These are phyloP conservation scores for Crossocerus cetratus DNA, from an alignment of 2,888 invertebrate genomes.

Conservation along the genomic window DNA sequence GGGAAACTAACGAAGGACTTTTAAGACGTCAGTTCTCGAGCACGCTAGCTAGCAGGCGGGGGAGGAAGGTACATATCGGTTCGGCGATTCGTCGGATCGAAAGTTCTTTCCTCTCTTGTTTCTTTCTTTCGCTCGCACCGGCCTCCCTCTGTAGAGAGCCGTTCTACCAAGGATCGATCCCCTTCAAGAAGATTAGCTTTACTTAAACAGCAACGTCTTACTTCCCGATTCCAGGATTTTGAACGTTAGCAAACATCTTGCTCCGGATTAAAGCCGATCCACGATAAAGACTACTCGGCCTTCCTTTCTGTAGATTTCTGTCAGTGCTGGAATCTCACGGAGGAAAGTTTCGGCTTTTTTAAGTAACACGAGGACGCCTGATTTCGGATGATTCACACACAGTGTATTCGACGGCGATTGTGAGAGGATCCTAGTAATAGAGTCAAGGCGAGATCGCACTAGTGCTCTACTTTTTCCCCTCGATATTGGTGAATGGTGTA, in stretches of 20 bases:
- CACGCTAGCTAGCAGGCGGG: constrained; percentile 44
- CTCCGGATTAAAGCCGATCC: constrained; percentile 25
- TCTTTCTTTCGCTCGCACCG: constrained; percentile 24
- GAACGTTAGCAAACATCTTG: constrained; percentile 32
- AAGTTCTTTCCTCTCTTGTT: constrained; percentile 25
- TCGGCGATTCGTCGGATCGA: constrained; percentile 50
- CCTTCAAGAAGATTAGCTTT: constrained; percentile 53
- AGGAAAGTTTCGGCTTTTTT: no score
- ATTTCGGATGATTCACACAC: neutral
- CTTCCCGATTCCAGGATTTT: constrained; percentile 35
- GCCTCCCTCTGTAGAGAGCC: constrained; percentile 32
- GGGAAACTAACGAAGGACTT: constrained; percentile 67
- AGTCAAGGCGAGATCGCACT: neutral
- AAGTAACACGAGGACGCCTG: no score
- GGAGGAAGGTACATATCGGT: constrained; percentile 31
- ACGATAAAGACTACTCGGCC: no score
- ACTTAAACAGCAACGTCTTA: constrained; percentile 53
- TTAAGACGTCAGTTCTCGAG: constrained; percentile 60
- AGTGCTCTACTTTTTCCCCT: constrained; percentile 23
- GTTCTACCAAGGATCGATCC: constrained; percentile 44
- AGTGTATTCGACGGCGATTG: neutral
- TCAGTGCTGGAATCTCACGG: no score
- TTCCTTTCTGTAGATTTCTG: no score
- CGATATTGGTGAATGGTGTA: constrained; percentile 23
- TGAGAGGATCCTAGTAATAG: neutral